phyloP scores from a whole-genome alignment of 2,888 invertebrate genomes.

The Sinodicranocentrus sp. region DNA sequence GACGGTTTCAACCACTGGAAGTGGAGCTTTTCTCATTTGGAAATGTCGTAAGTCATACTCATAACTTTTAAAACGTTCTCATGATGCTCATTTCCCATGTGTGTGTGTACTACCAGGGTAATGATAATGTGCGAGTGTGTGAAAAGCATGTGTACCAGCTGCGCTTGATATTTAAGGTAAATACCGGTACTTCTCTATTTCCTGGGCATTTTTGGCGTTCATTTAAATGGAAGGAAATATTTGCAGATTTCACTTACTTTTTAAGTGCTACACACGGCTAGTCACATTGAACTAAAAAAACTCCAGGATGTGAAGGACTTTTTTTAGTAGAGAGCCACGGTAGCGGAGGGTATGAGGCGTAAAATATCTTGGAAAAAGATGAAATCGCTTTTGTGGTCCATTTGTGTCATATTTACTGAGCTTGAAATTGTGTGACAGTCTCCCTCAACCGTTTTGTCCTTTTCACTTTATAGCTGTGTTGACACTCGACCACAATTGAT shows the following conservation, averaged over 20 bases:
- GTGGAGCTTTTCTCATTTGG: constrained; percentile 33
- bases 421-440: not conserved
- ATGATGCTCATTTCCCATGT: not conserved
- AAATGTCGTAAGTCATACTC: constrained; percentile 49
- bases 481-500: too few species aligned
- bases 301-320: not conserved
- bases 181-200: too few species aligned
- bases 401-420: constrained; percentile 28
- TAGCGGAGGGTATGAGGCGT: not conserved
- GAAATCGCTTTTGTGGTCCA: constrained; percentile 28
- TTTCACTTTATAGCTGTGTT: too few species aligned
- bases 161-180: constrained; percentile 28
- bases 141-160: constrained; percentile 12
- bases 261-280: not conserved
- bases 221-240: too few species aligned
- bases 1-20: constrained; percentile 3
- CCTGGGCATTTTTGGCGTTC: too few species aligned
- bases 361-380: not conserved
- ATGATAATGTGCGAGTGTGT: constrained; percentile 15
- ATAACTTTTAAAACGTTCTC: constrained; percentile 42
- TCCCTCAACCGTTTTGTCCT: too few species aligned
- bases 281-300: not conserved
- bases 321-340: not conserved
- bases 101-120: not conserved
- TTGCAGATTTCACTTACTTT: not conserved